Base-by-base conservation (phyloP, 1,140 invertebrate genomes). In the Asobara japonica region DNA sequence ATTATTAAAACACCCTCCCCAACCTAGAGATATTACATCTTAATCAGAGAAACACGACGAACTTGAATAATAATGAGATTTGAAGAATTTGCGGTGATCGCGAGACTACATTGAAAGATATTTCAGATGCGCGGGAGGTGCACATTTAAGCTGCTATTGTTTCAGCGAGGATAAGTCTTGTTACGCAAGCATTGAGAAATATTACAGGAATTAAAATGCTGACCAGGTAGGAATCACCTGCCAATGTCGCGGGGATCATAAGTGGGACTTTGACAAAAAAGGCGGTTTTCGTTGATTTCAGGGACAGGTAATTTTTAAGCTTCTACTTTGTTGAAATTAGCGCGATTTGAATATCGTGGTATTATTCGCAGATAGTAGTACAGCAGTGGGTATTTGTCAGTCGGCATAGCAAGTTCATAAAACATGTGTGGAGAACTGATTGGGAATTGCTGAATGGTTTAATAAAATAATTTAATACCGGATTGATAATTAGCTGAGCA, bases 191-290 rank as follows among this genome's bases (percentile, higher is more conserved):
- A 72, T 77, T 77, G 71, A 73, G 73, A 74, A 74, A 77, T 71
- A 76, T 77, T 65, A 73, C 72, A 73, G 48, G 68, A 68, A 77
- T 77, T 75, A 77, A 77, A 73, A 77, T 74, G 76, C 74, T 77
- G 74, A 77, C 72, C 33, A 72, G 61, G 76, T 77, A 75, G 61
- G 45, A 76, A 27, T 64, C 68, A 69, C 65, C 64, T 69, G 68
- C 18, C 71, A 73, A 75, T 74, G 64, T 74, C 68, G 68, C 11
- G 20, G 13, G 48, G 5, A 61, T 38, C 67, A 61, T 38, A 61
- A 56, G 51, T 2, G 10, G 22, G 18, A 56, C 11, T 56, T 10
- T 25, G 13, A 3, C 22, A 3, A 56, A 56, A 56, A 56, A 56
- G 7, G 20, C 6, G 1, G 25, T 56, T 45, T 51, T 51, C 8